Percentiles rank a stretch among this genome's conserved stretches.
Conservation (phyloP, 2,113 vertebrate species). For the Danionella cerebrum region DNA sequence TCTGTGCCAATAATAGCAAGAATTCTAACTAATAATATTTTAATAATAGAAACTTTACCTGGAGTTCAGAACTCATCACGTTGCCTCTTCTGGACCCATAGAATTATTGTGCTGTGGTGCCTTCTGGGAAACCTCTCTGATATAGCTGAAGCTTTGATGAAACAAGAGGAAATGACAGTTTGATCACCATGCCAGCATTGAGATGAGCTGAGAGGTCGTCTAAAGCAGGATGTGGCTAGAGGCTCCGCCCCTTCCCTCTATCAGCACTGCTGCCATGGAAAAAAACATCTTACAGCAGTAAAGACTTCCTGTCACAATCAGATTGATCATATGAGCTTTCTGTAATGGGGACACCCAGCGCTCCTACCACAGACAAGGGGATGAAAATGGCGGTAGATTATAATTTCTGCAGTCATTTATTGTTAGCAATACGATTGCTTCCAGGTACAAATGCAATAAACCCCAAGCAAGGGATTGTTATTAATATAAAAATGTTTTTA, state of each 20-base stretch:
- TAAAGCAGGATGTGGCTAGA: conserved; percentile 42
- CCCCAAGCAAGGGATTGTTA: no score
- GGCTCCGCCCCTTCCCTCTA: conserved; percentile 9
- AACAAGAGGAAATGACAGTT: conserved; percentile 22
- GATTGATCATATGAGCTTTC: not conserved
- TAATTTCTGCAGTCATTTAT: no score
- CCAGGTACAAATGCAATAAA: no score
- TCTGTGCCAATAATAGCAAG: no score
- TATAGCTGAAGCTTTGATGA: not conserved
- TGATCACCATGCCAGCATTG: conserved; percentile 20
- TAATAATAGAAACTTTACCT: conserved; percentile 26
- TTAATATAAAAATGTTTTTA: no score
- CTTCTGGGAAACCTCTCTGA: conserved; percentile 38
- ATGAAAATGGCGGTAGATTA: not conserved
- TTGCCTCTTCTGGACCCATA: conserved; percentile 26
- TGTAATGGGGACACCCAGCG: not conserved
- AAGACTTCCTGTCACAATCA: conserved; percentile 6
- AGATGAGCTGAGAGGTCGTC: not conserved
- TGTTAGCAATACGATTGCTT: not conserved
- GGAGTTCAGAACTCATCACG: conserved; percentile 6
- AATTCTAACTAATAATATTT: not conserved
- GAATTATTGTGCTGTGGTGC: conserved; percentile 27
- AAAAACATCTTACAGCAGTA: not conserved
- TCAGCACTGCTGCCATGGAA: not conserved
- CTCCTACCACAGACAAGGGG: not conserved